Percentiles rank a stretch among this genome's conserved stretches.
These are phyloP conservation scores for Palythoa heliodiscus DNA, from an alignment of 92 coral and sea anemone species.

Conservation along the genomic window DNA sequence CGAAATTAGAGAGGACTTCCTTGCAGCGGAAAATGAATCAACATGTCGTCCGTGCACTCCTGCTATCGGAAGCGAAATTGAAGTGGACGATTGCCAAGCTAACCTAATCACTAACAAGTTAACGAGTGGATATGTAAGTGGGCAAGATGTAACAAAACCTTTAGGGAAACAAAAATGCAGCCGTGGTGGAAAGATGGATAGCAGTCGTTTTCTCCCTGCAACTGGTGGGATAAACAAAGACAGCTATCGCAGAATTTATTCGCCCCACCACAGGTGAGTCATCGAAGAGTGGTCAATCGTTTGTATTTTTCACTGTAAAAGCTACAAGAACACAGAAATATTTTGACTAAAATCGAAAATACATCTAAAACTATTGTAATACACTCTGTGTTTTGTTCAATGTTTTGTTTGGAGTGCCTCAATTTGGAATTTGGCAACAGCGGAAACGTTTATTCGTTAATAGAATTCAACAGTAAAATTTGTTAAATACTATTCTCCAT, in stretches of 20 bases:
- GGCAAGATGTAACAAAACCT: constrained; percentile 68
- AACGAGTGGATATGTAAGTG: constrained; percentile 70
- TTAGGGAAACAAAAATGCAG: constrained; percentile 62
- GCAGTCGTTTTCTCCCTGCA: constrained; percentile 47
- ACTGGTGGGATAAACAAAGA: constrained; percentile 78
- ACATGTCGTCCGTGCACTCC: constrained; percentile 56
- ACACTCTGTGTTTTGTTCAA: no score
- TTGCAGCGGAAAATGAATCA: constrained; percentile 53
- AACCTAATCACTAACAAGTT: constrained; percentile 56
- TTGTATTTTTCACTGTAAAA: no score
- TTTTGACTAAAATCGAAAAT: no score
- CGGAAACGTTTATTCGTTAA: no score
- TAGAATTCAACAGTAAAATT: no score
- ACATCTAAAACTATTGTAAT: no score
- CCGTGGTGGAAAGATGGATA: constrained; percentile 61
- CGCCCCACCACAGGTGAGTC: constrained; percentile 61
- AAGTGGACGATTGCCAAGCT: constrained; percentile 36
- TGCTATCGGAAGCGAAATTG: not conserved
- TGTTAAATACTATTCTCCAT: no score
- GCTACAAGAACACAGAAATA: not conserved
- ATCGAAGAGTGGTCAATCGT: not conserved
- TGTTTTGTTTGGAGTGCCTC: no score
- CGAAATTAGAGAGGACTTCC: constrained; percentile 21
- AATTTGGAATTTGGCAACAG: no score
- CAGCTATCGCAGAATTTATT: constrained; percentile 9